Conservation (phyloP, 2,113 vertebrate genomes). For the Regulus satrapa region DNA sequence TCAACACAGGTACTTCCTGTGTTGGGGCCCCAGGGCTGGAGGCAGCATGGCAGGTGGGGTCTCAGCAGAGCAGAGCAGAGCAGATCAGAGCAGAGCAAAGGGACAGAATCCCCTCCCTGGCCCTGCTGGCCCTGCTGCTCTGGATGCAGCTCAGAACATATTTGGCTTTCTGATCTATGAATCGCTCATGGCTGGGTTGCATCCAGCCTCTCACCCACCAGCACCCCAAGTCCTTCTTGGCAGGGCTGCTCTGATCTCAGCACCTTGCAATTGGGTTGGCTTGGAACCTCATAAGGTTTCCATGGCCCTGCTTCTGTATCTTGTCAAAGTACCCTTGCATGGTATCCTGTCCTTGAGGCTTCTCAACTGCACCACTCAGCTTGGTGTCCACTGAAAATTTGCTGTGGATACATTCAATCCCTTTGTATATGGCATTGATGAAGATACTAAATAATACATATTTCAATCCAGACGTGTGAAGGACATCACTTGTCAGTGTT, state of each 20-base stretch:
- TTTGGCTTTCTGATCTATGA: rapidly evolving
- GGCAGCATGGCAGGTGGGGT: background rate
- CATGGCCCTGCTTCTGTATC: background rate
- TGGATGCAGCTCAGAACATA: background rate
- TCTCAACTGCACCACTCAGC: background rate
- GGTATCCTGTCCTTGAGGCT: background rate
- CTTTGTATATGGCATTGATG: too few relatives aligned
- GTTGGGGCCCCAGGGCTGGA: background rate
- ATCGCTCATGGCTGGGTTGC: rapidly evolving
- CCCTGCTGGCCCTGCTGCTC: rapidly evolving
- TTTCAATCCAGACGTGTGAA: background rate
- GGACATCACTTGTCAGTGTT: too few relatives aligned
- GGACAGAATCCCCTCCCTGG: background rate
- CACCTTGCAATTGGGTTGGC: background rate
- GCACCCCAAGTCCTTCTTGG: rapidly evolving
- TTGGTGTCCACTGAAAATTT: background rate
- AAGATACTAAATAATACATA: background rate
- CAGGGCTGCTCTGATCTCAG: background rate
- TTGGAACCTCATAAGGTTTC: background rate
- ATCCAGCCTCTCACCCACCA: rapidly evolving
- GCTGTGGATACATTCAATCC: background rate
- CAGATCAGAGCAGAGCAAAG: background rate
- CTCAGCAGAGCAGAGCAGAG: background rate
- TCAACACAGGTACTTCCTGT: background rate
- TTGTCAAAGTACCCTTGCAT: background rate